Base-by-base conservation (phyloP, 2,797 vertebrate genomes). In the Smutsia temminckii region DNA sequence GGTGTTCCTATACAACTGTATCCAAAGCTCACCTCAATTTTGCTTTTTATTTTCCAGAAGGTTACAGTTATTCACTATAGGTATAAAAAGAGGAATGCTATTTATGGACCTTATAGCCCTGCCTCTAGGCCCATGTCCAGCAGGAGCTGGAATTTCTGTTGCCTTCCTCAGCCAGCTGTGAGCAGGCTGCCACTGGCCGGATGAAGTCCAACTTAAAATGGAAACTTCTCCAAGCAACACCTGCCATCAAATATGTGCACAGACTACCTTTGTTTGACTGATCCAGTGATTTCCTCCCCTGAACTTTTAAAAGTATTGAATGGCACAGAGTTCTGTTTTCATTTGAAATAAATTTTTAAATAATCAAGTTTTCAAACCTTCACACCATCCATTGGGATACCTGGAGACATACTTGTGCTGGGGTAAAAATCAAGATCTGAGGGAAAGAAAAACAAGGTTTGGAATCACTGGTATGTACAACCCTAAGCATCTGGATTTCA, bases 341-440 rank as follows among this genome's bases (percentile, higher is more conserved):
- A n/a, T 63, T 79, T 90, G 21, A 92, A 92, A 42, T 68, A 46
- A 37, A 86, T 55, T 88, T 93, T 63, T 42, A 66, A 63, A 23
- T 6, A 61, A 84, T 34, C 13, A 5, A 34, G 10, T 32, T 77
- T 92, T 42, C 53, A 42, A 37, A 77, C 32, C 40, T 86, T 68
- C 32, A 84, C 6, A n/a, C 8, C 10, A 34, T 69, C 78, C 46
- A 5, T 1, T 63, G 25, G 2, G 63, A 81, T 27, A 63, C 75
- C 25, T 72, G 6, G 40, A 80, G 34, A 80, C 6, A 61, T 21
- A n/a, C 12, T 91, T 69, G 8, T 75, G 61, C n/a, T 84, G 46
- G n/a, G 49, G 3, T 63, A 66, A 74, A 74, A 92, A 75, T 79
- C n/a, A 89, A 86, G 16, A 40, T 81, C 59, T 23, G 40, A 3